Conservation (phyloP, 2,797 vertebrate species). For the Acanthis flammea region DNA sequence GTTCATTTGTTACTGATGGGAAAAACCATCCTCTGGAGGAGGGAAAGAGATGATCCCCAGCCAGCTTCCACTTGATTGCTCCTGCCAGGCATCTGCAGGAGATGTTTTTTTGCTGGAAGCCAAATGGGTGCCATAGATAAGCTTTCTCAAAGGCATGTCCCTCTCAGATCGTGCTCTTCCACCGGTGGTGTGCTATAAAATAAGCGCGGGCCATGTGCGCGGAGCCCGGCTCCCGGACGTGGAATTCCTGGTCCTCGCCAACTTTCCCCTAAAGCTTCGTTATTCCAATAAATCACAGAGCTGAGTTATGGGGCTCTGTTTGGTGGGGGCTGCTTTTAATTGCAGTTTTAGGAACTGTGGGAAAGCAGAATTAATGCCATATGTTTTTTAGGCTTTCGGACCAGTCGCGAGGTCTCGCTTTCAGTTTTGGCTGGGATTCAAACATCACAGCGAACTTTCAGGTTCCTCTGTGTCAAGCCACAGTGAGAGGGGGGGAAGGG, state of each 20-base stretch:
- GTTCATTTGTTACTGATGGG: not conserved
- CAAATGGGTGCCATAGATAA: conserved; percentile 40
- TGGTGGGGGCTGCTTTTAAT: conserved; percentile 65
- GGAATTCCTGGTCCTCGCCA: conserved; percentile 47
- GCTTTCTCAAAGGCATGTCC: not conserved
- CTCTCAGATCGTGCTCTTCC: not conserved
- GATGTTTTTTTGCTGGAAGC: not conserved
- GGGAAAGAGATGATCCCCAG: not conserved
- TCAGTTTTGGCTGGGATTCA: conserved; percentile 57
- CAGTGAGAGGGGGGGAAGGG: not conserved
- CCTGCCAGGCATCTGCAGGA: not conserved
- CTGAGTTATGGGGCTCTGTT: conserved; percentile 62
- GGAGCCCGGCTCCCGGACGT: not conserved
- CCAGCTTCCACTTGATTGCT: not conserved
- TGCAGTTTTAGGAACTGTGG: conserved; percentile 69
- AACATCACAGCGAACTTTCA: conserved; percentile 45
- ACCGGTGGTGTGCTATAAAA: not conserved
- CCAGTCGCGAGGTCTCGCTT: conserved; percentile 17
- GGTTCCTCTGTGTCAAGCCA: conserved; percentile 54
- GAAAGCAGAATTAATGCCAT: conserved; percentile 69
- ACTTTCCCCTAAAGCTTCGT: conserved; percentile 48
- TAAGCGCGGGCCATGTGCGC: accelerated
- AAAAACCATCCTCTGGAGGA: not conserved
- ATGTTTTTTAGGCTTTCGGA: conserved; percentile 61
- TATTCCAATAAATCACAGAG: conserved; percentile 50